Percentiles rank a stretch among this genome's conserved stretches.
These are phyloP conservation scores for Oenanthe melanoleuca DNA, from an alignment of 2,113 vertebrate genomes.

Conservation along the genomic window DNA sequence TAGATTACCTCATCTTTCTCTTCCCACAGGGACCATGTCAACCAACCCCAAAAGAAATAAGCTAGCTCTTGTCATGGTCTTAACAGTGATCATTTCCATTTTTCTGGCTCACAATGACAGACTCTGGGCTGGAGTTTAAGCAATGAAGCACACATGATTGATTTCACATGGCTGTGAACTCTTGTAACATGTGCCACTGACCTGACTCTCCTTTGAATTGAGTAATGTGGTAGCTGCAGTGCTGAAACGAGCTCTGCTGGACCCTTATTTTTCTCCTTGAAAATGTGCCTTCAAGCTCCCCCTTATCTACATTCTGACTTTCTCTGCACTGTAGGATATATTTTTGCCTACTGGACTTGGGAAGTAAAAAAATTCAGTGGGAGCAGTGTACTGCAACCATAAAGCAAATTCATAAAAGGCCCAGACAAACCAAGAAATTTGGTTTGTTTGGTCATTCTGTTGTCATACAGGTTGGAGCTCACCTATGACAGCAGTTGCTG, in stretches of 20 bases:
- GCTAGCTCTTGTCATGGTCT: background rate
- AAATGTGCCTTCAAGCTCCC: background rate
- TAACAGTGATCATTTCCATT: background rate
- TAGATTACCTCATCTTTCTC: background rate
- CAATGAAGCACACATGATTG: background rate
- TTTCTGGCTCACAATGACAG: background rate
- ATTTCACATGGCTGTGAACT: background rate
- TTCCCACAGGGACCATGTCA: background rate
- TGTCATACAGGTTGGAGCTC: background rate
- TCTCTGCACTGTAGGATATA: background rate
- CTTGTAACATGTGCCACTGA: background rate
- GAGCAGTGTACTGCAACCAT: background rate
- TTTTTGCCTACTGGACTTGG: background rate
- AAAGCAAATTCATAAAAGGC: background rate
- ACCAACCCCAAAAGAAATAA: background rate
- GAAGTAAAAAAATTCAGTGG: background rate
- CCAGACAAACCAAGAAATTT: background rate
- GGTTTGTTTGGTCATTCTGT: background rate
- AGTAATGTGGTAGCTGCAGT: background rate
- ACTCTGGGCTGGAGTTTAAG: background rate
- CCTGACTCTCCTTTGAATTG: background rate
- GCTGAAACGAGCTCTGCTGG: background rate
- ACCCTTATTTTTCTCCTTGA: background rate
- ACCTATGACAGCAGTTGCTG: background rate
- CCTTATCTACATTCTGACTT: background rate